Evolutionary conservation across 2,888 invertebrate genomes (phyloP).

Genomic region (Anthoptus insignis): DNA sequence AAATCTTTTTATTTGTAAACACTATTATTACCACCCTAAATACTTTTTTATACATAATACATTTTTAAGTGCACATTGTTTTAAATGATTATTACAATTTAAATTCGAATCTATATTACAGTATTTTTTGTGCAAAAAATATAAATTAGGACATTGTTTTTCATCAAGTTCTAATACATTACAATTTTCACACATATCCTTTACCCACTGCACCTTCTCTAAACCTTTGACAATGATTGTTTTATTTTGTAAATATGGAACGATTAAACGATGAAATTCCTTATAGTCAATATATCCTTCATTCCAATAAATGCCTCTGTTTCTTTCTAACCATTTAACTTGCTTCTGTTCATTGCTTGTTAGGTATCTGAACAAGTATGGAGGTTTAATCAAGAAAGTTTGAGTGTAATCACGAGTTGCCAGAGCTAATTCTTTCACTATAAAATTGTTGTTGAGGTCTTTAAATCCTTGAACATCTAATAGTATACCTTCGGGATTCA

Average conservation of each 20-base stretch:
- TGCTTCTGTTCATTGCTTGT: background rate
- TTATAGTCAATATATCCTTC: slow-evolving; percentile 8
- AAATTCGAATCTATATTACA: background rate
- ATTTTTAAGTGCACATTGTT: slow-evolving; percentile 5
- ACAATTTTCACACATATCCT: background rate
- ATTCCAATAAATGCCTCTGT: slow-evolving; percentile 7
- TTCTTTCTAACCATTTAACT: slow-evolving; percentile 7
- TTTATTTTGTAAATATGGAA: slow-evolving; percentile 6
- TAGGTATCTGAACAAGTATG: background rate
- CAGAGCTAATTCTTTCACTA: no score
- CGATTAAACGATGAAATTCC: background rate
- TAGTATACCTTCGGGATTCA: background rate
- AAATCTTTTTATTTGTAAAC: background rate
- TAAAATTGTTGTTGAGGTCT: background rate
- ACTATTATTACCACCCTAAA: background rate
- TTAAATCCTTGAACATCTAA: background rate
- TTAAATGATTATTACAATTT: background rate
- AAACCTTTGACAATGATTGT: background rate
- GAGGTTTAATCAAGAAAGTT: slow-evolving; percentile 3
- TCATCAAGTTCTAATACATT: background rate
- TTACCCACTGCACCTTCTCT: background rate
- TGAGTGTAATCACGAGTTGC: background rate
- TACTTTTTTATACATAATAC: slow-evolving; percentile 6
- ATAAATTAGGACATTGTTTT: slow-evolving; percentile 1
- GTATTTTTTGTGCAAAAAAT: background rate